These are phyloP conservation scores for Synanthedon andrenaeformis DNA, from an alignment of 2,888 invertebrate genomes.

Conservation along the genomic window DNA sequence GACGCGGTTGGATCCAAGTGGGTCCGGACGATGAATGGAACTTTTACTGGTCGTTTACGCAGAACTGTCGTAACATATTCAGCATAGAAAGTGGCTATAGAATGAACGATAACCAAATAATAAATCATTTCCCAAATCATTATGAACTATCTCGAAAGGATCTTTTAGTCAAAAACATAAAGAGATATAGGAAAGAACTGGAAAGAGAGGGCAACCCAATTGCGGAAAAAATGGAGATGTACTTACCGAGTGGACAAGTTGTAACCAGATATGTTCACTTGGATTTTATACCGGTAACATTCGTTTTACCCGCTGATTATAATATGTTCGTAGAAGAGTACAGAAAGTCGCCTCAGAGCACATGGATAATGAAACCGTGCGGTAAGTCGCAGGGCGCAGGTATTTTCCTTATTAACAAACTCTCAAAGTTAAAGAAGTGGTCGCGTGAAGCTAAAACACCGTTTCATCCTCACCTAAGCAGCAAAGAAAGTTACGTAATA, in stretches of 20 bases:
- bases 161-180: slow-evolving; percentile 94
- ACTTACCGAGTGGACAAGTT: slow-evolving; percentile 71
- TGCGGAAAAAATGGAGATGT: slow-evolving; percentile 76
- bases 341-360: slow-evolving; percentile 91
- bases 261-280: slow-evolving; percentile 81
- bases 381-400: slow-evolving; percentile 94
- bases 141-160: slow-evolving; percentile 96
- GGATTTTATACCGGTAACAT: slow-evolving; percentile 95
- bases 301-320: slow-evolving; percentile 94
- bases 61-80: slow-evolving; percentile 91
- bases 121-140: slow-evolving; percentile 97
- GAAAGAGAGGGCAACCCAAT: slow-evolving; percentile 89
- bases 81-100: slow-evolving; percentile 93
- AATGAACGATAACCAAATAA: slow-evolving; percentile 92
- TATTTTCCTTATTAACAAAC: slow-evolving; percentile 94
- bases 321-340: slow-evolving; percentile 97
- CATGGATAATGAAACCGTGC: slow-evolving; percentile 98
- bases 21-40: slow-evolving; percentile 95
- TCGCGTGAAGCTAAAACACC: slow-evolving; percentile 87
- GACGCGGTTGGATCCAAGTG: slow-evolving; percentile 88
- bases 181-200: slow-evolving; percentile 90
- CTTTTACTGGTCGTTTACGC: slow-evolving; percentile 94
- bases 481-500: slow-evolving; percentile 95
- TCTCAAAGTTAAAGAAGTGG: slow-evolving; percentile 93
- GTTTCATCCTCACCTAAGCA: slow-evolving; percentile 82